These are phyloP conservation scores for Sesia bembeciformis DNA, from an alignment of 2,888 invertebrate genomes.

Conservation along the genomic window DNA sequence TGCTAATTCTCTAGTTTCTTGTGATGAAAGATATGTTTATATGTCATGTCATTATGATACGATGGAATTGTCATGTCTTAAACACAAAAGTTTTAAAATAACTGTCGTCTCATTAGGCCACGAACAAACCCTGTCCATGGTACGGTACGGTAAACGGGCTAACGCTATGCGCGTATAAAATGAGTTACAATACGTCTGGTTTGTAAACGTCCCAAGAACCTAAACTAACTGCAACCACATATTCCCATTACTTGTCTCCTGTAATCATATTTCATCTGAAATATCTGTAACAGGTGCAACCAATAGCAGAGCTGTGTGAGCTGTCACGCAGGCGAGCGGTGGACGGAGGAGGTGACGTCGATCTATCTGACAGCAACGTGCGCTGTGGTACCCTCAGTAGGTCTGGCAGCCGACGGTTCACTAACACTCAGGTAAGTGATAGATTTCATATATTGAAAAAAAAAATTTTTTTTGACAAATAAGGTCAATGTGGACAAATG, in stretches of 20 bases:
- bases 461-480: neutral
- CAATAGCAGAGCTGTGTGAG: slow-evolving; percentile 93
- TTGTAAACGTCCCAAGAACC: no score
- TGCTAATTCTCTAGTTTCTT: no score
- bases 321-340: slow-evolving; percentile 82
- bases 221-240: no score
- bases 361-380: slow-evolving; percentile 78
- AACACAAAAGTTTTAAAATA: no score
- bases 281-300: slow-evolving; percentile 82
- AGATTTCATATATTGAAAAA: neutral
- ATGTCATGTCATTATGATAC: no score
- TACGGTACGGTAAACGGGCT: no score
- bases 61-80: no score
- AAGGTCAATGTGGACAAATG: neutral
- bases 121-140: no score
- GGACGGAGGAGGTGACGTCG: slow-evolving; percentile 78
- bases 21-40: no score
- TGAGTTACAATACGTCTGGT: no score
- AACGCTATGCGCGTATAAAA: no score
- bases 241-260: neutral
- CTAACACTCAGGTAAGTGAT: slow-evolving; percentile 72
- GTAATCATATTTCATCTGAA: neutral
- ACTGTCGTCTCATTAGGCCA: no score
- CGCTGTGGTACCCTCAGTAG: slow-evolving; percentile 85
- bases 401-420: slow-evolving; percentile 86